Conservation (phyloP, 2,113 vertebrate species). For the Boleophthalmus pectinirostris region DNA sequence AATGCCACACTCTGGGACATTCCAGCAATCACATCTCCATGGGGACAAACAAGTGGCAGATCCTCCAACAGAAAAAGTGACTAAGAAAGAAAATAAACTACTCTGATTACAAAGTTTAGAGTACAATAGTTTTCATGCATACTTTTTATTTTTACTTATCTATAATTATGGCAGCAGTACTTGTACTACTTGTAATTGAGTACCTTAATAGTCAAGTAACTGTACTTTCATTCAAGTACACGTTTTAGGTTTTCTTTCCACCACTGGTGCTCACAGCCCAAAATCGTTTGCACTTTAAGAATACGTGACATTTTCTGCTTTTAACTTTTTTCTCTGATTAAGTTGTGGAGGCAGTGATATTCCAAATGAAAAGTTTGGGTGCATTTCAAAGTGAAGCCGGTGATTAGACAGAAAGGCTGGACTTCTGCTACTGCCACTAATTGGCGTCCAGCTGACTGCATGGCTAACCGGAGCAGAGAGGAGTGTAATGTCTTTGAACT, state of each 20-base stretch:
- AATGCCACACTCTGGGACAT: no score
- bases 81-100: no score
- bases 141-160: no score
- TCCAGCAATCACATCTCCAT: no score
- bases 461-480: background rate
- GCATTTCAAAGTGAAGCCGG: background rate
- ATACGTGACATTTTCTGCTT: background rate
- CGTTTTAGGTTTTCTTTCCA: background rate
- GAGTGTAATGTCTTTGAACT: conserved; percentile 1
- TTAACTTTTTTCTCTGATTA: conserved; percentile 5
- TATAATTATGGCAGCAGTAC: no score
- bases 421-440: background rate
- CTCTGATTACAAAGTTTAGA: no score
- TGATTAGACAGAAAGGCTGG: conserved; percentile 5
- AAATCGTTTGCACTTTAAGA: background rate
- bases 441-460: conserved; percentile 3
- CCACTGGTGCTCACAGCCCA: background rate
- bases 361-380: conserved; percentile 1
- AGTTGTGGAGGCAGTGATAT: background rate
- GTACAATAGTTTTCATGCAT: no score
- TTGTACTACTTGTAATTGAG: no score
- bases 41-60: no score
- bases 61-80: no score
- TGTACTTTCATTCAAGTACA: background rate
- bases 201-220: no score